These are phyloP conservation scores for Cheumatopsyche charites DNA, from an alignment of 1,140 invertebrate species.

Conservation along the genomic window DNA sequence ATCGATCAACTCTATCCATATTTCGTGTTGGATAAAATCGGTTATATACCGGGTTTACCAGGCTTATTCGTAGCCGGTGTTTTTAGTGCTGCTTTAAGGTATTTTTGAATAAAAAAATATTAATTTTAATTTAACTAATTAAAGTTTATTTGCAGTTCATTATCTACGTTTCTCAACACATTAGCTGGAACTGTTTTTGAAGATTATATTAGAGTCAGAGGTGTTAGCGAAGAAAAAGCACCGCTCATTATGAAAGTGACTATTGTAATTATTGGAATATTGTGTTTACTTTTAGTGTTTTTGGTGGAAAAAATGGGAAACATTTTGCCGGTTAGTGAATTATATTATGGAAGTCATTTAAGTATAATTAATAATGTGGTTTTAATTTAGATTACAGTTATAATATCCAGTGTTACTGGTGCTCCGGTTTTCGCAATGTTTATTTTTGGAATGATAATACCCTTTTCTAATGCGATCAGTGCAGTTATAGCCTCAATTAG, in stretches of 20 bases:
- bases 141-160: constrained; percentile 55
- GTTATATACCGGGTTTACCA: constrained; percentile 61
- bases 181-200: constrained; percentile 79
- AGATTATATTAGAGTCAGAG: constrained; percentile 64
- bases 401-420: constrained; percentile 56
- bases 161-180: constrained; percentile 82
- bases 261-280: constrained; percentile 62
- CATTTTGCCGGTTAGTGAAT: constrained; percentile 63
- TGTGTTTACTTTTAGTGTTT: constrained; percentile 63
- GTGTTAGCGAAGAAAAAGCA: constrained; percentile 56
- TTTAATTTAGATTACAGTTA: constrained; percentile 2
- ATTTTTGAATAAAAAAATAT: constrained; percentile 13
- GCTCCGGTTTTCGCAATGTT: constrained; percentile 80
- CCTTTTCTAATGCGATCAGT: constrained; percentile 71
- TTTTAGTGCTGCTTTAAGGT: no score
- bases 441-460: constrained; percentile 76
- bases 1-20: constrained; percentile 60
- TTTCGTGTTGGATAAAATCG: constrained; percentile 64
- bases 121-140: constrained; percentile 55
- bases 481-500: constrained; percentile 59
- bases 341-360: not conserved
- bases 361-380: no score
- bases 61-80: constrained; percentile 71
- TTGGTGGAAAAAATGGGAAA: constrained; percentile 67
- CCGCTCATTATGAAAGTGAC: constrained; percentile 65